Base-by-base conservation (phyloP, 2,797 vertebrate species). In the Apogon hyalosoma region DNA sequence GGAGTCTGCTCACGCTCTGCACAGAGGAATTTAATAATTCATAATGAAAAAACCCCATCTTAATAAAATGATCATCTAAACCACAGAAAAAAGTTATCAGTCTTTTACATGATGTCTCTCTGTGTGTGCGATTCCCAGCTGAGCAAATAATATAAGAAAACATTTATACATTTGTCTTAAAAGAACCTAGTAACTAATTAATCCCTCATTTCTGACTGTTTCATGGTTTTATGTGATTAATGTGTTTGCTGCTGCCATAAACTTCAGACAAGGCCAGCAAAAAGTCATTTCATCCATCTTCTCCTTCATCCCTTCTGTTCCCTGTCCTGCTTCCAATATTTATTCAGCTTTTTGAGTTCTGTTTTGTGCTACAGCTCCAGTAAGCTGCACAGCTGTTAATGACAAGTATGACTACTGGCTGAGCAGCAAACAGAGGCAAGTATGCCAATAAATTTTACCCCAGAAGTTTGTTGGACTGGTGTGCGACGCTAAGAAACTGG, bases 131-230 rank as follows among this genome's bases (percentile, higher is more conserved):
- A 24, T 68, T 69, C 36, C 61, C 38, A 42, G 60, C 65, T 51
- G 63, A 77, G 69, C 47, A 55, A 75, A 76, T 76, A 64, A 67
- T 86, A 70, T 73, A 77, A 45, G 67, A 79, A 79, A 79, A 83
- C 60, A 80, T 24, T 24, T 24, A 73, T 85, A 77, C 57, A 41
- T 18, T 49, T 15, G 45, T 11, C 11, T 79, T 75, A 47, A 75
- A 77, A 39, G 66, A 71, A 63, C 68, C 76, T 67, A 79, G 67
- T 66, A 16, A 59, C 67, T 88, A 90, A 92, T 92, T 84, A 84
- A 82, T 87, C 78, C 83, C 77, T 24, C n/a, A 54, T 70, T 57
- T 61, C 62, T 41, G 46, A 52, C 73, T 79, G 65, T 48, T 79
- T 75, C 53, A 46, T 41, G n/a, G 64, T 80, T 87, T 54, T 75